A percentile compares a stretch with the other conserved stretches of the same genome.
These are phyloP conservation scores for Ganaspis brasiliensis DNA, from an alignment of 2,888 invertebrate genomes.

Conservation along the genomic window DNA sequence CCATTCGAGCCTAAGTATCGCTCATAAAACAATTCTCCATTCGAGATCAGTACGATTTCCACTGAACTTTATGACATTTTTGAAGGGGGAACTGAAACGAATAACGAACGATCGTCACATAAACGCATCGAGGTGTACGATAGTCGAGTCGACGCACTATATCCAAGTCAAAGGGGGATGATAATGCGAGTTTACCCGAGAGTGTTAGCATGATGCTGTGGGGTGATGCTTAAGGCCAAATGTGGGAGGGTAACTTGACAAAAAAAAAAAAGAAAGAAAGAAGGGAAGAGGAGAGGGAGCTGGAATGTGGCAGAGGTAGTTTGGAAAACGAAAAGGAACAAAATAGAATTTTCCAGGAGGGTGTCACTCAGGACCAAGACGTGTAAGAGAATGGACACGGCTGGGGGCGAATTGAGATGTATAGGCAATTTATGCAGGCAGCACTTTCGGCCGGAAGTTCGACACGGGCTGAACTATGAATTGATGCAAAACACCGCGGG, in stretches of 20 bases:
- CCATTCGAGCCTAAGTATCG: slow-evolving; percentile 23
- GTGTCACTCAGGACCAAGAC: slow-evolving; percentile 68
- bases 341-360: slow-evolving; percentile 49
- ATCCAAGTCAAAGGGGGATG: slow-evolving; percentile 29
- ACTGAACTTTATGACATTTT: slow-evolving; percentile 24
- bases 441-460: slow-evolving; percentile 71
- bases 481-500: slow-evolving; percentile 58
- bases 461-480: slow-evolving; percentile 63
- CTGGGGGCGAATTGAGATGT: slow-evolving; percentile 77
- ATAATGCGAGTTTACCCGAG: slow-evolving; percentile 41
- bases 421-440: slow-evolving; percentile 77
- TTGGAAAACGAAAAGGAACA: slow-evolving; percentile 14
- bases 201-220: slow-evolving; percentile 28
- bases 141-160: slow-evolving; percentile 31
- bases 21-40: slow-evolving; percentile 38
- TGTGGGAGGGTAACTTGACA: slow-evolving; percentile 36
- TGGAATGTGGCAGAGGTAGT: slow-evolving; percentile 22
- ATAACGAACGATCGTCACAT: slow-evolving; percentile 41
- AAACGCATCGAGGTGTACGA: slow-evolving; percentile 40
- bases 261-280: background rate
- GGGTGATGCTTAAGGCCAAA: slow-evolving; percentile 36
- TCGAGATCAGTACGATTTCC: slow-evolving; percentile 13
- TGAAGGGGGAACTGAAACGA: slow-evolving; percentile 31
- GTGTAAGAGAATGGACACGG: slow-evolving; percentile 70
- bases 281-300: background rate